phyloP scores from a whole-genome alignment of 1,140 invertebrate species.

The Brachionus sp. region DNA sequence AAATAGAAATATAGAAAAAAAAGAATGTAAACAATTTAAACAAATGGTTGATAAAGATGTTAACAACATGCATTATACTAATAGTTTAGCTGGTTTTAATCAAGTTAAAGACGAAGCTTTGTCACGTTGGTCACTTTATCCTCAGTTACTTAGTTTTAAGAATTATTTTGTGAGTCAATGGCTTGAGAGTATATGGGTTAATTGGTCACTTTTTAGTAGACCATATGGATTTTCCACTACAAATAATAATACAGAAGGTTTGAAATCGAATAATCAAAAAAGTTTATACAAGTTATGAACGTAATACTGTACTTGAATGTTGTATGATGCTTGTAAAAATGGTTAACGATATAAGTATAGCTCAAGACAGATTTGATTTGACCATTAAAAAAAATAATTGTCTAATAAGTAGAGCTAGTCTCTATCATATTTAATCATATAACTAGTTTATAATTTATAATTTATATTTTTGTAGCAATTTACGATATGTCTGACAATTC shows the following conservation, averaged over 20 bases:
- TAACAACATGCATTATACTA: neutral
- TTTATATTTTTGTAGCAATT: too few relatives aligned
- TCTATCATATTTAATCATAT: too few relatives aligned
- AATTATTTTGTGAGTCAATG: neutral
- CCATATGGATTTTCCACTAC: neutral
- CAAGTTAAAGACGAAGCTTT: neutral
- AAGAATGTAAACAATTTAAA: neutral
- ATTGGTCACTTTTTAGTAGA: neutral
- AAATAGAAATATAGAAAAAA: neutral
- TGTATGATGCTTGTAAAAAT: neutral
- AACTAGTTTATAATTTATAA: too few relatives aligned
- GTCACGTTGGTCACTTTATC: neutral
- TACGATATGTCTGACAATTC: too few relatives aligned
- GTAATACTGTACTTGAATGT: neutral
- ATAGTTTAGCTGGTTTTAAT: neutral
- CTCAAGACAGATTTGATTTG: conserved; percentile 20
- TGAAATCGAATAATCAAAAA: neutral
- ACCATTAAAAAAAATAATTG: conserved; percentile 36
- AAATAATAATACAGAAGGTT: neutral
- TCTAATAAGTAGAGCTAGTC: too few relatives aligned
- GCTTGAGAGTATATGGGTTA: neutral
- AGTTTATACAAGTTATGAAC: neutral
- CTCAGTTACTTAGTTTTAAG: neutral
- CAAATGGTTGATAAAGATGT: neutral
- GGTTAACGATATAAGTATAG: neutral